Conservation (phyloP, 2,113 vertebrate genomes). For the Agapornis roseicollis region DNA sequence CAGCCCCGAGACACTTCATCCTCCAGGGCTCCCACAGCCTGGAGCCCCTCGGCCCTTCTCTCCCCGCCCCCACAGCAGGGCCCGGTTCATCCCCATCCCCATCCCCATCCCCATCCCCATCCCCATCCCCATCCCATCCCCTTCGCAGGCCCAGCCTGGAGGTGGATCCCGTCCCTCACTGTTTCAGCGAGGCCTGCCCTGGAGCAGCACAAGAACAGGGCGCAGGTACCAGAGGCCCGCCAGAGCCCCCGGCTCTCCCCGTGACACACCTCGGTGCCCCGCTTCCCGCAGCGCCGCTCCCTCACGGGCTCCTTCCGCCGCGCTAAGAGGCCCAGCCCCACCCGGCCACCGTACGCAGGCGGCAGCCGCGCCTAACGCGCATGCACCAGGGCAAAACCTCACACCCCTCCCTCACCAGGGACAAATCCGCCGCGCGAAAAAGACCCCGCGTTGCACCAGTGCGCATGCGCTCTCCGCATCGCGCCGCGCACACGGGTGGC, state of each 20-base stretch:
- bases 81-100: background rate
- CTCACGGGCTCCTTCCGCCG: background rate
- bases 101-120: accelerated
- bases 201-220: no score
- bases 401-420: background rate
- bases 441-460: accelerated
- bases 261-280: background rate
- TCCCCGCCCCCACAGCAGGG: background rate
- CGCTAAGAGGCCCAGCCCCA: accelerated
- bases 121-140: accelerated
- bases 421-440: background rate
- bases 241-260: background rate
- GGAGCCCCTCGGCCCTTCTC: background rate
- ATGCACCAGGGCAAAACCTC: accelerated
- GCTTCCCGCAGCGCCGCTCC: background rate
- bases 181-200: background rate
- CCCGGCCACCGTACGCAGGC: background rate
- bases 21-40: background rate
- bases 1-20: accelerated
- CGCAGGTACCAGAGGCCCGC: accelerated
- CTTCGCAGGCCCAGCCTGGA: background rate
- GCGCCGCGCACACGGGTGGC: accelerated
- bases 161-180: background rate
- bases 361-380: background rate
- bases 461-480: background rate